phyloP scores from a whole-genome alignment of 2,888 invertebrate species.

The Caenorhabditis uteleia region DNA sequence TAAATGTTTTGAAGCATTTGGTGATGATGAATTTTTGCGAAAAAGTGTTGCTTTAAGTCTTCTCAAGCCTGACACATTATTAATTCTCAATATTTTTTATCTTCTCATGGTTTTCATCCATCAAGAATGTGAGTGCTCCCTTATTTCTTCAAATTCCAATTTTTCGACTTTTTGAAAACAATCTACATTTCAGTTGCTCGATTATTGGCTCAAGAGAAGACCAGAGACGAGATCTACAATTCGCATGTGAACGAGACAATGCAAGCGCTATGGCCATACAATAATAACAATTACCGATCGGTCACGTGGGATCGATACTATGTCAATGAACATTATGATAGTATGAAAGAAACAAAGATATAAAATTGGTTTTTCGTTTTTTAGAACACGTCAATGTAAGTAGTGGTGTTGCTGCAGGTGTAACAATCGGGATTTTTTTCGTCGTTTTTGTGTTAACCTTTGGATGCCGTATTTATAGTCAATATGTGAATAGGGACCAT shows the following conservation, averaged over 20 bases:
- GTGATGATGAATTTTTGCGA: no score
- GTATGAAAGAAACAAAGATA: constrained; percentile 17
- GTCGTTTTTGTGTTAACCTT: constrained; percentile 64
- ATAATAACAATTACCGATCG: constrained; percentile 55
- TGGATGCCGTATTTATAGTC: constrained; percentile 64
- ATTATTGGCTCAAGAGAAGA: neutral
- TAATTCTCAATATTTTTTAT: no score
- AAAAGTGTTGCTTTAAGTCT: no score
- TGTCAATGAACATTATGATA: constrained; percentile 57
- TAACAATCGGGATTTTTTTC: constrained; percentile 64
- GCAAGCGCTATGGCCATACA: constrained; percentile 54
- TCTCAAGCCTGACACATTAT: no score
- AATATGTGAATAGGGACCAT: constrained; percentile 46
- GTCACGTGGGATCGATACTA: constrained; percentile 66
- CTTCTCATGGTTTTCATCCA: no score
- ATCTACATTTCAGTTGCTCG: neutral
- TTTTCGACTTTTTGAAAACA: no score
- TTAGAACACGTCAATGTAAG: constrained; percentile 60
- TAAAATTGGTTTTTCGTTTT: constrained; percentile 4
- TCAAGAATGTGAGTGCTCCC: no score
- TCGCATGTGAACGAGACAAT: constrained; percentile 12
- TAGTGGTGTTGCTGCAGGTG: constrained; percentile 63
- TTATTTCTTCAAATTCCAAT: no score
- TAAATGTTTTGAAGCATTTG: no score
- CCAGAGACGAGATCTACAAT: neutral